phyloP scores from a whole-genome alignment of 2,888 invertebrate genomes.

The Urechis unicinctus region DNA sequence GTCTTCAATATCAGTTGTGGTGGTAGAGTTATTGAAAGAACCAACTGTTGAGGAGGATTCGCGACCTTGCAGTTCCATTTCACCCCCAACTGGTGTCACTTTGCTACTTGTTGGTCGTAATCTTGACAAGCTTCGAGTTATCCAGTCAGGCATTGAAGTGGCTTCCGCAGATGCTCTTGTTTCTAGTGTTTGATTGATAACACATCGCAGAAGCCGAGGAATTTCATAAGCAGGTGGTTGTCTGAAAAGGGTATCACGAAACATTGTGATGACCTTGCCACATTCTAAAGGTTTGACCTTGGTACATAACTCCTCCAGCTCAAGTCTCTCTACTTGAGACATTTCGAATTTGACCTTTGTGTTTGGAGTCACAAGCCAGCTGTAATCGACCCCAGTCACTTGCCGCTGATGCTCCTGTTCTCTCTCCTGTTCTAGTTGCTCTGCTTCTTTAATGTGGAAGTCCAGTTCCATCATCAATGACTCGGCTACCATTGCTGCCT shows the following conservation, averaged over 20 bases:
- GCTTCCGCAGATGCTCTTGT: constrained; percentile 34
- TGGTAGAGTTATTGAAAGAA: too few species aligned
- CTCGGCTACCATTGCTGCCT: constrained; percentile 4
- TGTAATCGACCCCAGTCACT: constrained; percentile 36
- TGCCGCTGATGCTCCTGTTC: constrained; percentile 26
- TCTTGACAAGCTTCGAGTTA: constrained; percentile 34
- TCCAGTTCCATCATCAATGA: constrained; percentile 18
- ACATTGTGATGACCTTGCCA: constrained; percentile 33
- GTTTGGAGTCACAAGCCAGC: constrained; percentile 35
- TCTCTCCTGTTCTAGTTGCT: constrained; percentile 23
- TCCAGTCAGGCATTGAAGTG: constrained; percentile 29
- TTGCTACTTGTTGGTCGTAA: constrained; percentile 16
- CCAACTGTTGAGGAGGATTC: too few species aligned
- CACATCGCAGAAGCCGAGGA: constrained; percentile 33
- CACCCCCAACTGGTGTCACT: too few species aligned
- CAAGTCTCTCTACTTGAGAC: constrained; percentile 40
- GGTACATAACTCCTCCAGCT: constrained; percentile 38
- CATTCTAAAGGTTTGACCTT: constrained; percentile 39
- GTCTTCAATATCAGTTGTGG: too few species aligned
- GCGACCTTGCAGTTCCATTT: too few species aligned
- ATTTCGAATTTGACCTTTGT: constrained; percentile 33
- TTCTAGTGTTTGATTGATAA: constrained; percentile 32
- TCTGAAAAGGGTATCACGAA: constrained; percentile 30
- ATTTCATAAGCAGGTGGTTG: constrained; percentile 31
- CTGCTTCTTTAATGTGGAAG: constrained; percentile 25